Evolutionary conservation across 2,888 invertebrate species (phyloP), one percentile per base, ranked within the genome.

Genomic region (Thymelicus lineola): DNA sequence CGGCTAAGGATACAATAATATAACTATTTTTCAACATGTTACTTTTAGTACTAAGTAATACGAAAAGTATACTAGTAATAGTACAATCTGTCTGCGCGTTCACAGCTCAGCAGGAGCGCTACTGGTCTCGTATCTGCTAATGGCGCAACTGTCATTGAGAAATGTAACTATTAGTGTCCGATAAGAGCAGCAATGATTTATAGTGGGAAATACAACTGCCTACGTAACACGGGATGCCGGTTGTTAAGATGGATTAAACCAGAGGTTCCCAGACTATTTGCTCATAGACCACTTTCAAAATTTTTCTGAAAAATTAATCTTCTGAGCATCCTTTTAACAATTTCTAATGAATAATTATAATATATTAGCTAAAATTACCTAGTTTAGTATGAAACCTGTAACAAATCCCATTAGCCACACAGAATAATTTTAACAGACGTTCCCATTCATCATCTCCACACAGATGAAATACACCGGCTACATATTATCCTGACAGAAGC

Each of bases 101-200:
- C 61, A 17, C 67, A 55, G 62, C 62, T 36, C 68, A 68, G 68
- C 68, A 64, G 69, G 69, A 28, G 69, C 69, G 69, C 69, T 58
- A 69, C 69, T 58, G 58, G 57, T 69, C 69, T 57, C 53, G 53
- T 55, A 61, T 57, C 62, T 57, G 61, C 46, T 68, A 68, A 62
- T 68, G 68, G 68, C 57, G 62, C 45, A 59, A 62, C 67, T 68
- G 68, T 57, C 62, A 48, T 62, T 68, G 68, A 62, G 68, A 68
- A 68, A 68, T 68, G 62, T 68, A 57, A 68, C 62, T 68, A 68
- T 68, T 68, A 68, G 62, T 57, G 62, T 36, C 42, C 62, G 68
- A 68, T 62, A 68, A 62, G 68, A 62, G 55, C 45, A 1, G 36
- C 20, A 57, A 68, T 68, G 62, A 68, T 68, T 68, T 68, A 68